phyloP scores from a whole-genome alignment of 2,113 vertebrate genomes.

The Accipiter virgatus region DNA sequence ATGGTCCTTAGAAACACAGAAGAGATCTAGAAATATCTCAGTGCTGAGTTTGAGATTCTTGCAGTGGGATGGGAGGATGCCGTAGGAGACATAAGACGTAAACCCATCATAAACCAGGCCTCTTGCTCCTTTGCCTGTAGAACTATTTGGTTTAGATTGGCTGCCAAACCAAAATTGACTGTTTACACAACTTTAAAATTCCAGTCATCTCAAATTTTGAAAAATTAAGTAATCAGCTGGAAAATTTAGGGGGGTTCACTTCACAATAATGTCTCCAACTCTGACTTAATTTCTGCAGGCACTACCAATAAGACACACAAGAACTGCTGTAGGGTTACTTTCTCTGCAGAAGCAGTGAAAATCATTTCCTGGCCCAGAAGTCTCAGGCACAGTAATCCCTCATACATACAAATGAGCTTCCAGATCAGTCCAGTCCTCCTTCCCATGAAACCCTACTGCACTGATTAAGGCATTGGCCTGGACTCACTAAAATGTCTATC shows the following conservation, averaged over 20 bases:
- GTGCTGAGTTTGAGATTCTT: neutral
- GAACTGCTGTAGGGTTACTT: neutral
- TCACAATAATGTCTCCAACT: neutral
- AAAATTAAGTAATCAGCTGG: neutral
- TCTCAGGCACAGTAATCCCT: neutral
- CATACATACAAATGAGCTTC: neutral
- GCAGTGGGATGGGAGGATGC: neutral
- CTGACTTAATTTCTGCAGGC: neutral
- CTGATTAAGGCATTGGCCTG: neutral
- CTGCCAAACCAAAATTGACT: neutral
- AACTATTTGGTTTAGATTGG: neutral
- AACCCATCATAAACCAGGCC: neutral
- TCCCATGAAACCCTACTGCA: neutral
- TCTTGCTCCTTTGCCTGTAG: neutral
- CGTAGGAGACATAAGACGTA: neutral
- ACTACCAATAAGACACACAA: neutral
- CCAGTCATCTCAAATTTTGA: neutral
- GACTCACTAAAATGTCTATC: neutral
- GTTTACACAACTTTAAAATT: neutral
- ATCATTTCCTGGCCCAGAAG: neutral
- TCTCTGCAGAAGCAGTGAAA: neutral
- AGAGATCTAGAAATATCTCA: neutral
- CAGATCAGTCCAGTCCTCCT: neutral
- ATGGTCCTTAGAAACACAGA: neutral
- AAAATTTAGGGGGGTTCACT: neutral